Conservation (phyloP, 2,888 invertebrate species). For the Chrysolina americana region DNA sequence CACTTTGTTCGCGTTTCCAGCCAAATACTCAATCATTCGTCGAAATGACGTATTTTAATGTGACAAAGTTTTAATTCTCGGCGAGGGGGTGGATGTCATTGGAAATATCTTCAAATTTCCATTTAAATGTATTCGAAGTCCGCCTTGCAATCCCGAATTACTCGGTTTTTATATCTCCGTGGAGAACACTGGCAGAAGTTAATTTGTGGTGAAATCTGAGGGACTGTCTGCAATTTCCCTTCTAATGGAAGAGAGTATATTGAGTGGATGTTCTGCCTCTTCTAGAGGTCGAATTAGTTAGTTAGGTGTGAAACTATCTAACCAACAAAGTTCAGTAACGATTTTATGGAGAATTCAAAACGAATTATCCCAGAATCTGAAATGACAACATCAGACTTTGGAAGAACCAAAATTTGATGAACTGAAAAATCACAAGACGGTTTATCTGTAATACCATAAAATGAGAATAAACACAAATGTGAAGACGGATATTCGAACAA, state of each 20-base stretch:
- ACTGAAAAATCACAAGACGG: too few relatives aligned
- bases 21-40: conserved; percentile 70
- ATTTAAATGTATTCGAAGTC: conserved; percentile 68
- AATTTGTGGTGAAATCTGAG: conserved; percentile 70
- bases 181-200: conserved; percentile 70
- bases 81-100: conserved; percentile 62
- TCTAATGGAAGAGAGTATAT: conserved; percentile 66
- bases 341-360: too few relatives aligned
- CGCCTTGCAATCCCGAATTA: conserved; percentile 63
- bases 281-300: background rate
- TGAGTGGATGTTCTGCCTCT: background rate
- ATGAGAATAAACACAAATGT: too few relatives aligned
- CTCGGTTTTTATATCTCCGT: conserved; percentile 69
- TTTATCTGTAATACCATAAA: too few relatives aligned
- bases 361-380: too few relatives aligned
- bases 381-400: too few relatives aligned
- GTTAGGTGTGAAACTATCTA: background rate
- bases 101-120: conserved; percentile 68
- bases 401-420: too few relatives aligned
- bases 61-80: conserved; percentile 68
- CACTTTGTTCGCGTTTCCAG: conserved; percentile 63
- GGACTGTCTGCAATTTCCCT: conserved; percentile 64
- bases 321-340: too few relatives aligned
- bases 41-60: conserved; percentile 70
- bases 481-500: too few relatives aligned